Conservation (phyloP, 64 coral and sea anemone genomes). For the Pocillopora verrucosa region DNA sequence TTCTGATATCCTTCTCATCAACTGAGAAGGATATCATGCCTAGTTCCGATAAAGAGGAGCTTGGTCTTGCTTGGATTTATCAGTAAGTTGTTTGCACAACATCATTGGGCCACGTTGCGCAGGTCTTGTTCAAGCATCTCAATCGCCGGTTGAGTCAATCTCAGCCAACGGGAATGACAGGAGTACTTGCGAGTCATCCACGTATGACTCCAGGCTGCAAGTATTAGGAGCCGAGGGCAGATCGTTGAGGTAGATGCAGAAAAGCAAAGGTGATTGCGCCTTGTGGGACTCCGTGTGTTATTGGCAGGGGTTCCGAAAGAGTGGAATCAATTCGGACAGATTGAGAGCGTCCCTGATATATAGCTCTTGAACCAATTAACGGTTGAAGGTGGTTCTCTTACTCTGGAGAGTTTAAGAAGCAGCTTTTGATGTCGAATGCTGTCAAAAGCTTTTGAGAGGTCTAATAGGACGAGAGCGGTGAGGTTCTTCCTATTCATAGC, state of each 20-base stretch:
- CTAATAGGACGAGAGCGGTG: neutral
- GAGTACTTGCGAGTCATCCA: too few relatives aligned
- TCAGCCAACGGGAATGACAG: too few relatives aligned
- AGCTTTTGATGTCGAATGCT: neutral
- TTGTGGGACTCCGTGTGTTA: constrained; percentile 46
- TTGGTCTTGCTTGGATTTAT: too few relatives aligned
- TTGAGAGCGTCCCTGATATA: constrained; percentile 5
- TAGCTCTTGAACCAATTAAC: constrained; percentile 49
- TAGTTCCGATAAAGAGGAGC: too few relatives aligned
- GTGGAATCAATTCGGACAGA: constrained; percentile 24
- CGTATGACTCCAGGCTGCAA: too few relatives aligned
- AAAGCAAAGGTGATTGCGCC: constrained; percentile 31
- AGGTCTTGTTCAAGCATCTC: too few relatives aligned
- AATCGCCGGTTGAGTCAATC: too few relatives aligned
- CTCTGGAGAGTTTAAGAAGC: neutral
- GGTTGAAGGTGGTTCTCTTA: constrained; percentile 16
- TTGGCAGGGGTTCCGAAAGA: neutral
- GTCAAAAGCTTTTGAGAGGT: neutral
- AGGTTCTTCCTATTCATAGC: neutral
- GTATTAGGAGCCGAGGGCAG: too few relatives aligned
- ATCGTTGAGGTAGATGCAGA: neutral
- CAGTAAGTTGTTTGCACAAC: too few relatives aligned
- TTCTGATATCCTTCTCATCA: too few relatives aligned
- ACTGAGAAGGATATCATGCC: too few relatives aligned
- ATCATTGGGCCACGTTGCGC: too few relatives aligned